Evolutionary conservation across 2,888 invertebrate species (phyloP).

Genomic region (Coleophora flavipennella): DNA sequence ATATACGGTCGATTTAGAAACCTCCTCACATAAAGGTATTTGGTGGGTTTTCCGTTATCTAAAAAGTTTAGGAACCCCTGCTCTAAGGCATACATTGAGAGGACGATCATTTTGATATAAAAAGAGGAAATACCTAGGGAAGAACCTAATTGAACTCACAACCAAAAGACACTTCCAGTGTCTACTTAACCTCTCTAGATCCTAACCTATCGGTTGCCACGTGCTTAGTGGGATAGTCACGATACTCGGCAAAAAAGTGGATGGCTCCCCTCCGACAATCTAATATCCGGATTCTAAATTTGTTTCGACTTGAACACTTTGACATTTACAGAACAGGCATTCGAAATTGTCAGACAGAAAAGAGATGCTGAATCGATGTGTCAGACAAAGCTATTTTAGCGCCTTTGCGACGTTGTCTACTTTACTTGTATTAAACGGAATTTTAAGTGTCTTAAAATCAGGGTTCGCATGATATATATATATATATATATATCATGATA

Average conservation of each 20-base stretch:
- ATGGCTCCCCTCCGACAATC: conserved; percentile 26
- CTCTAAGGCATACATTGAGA: too few relatives aligned
- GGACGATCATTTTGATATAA: too few relatives aligned
- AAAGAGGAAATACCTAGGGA: too few relatives aligned
- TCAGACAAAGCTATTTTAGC: conserved; percentile 5
- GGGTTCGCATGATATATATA: too few relatives aligned
- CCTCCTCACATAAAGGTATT: too few relatives aligned
- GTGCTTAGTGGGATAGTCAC: conserved; percentile 30
- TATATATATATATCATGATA: too few relatives aligned
- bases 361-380: too few relatives aligned
- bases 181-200: not conserved
- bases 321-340: conserved; percentile 38
- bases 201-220: not conserved
- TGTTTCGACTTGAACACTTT: conserved; percentile 31
- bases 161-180: not conserved
- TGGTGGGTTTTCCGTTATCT: too few relatives aligned
- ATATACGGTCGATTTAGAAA: too few relatives aligned
- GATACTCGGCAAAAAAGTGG: conserved; percentile 42
- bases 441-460: not conserved
- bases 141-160: not conserved
- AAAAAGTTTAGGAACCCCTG: too few relatives aligned
- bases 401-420: not conserved
- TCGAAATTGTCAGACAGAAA: conserved; percentile 5
- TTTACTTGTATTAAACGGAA: too few relatives aligned
- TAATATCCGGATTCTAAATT: conserved; percentile 61